Evolutionary conservation across 2,113 vertebrate species (phyloP).

Genomic region (Nothoprocta perdicaria): DNA sequence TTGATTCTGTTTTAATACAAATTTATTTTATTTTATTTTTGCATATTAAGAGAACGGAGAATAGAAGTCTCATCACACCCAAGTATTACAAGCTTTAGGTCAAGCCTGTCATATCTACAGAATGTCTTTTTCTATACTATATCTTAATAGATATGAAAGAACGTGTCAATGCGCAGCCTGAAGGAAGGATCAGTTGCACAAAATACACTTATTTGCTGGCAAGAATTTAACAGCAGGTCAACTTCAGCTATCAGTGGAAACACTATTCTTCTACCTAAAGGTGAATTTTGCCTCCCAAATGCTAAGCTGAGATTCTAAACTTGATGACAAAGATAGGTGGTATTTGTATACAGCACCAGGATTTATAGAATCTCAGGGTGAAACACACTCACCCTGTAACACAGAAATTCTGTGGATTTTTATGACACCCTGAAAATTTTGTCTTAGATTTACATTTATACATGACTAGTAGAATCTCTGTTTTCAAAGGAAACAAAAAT

Average conservation of each 20-base stretch:
- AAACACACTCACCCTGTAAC: neutral
- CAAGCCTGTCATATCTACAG: neutral
- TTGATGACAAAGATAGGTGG: neutral
- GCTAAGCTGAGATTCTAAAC: neutral
- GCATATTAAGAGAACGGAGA: neutral
- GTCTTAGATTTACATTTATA: neutral
- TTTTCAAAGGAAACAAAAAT: neutral
- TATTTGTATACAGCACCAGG: neutral
- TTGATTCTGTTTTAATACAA: neutral
- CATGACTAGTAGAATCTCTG: neutral
- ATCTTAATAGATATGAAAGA: neutral
- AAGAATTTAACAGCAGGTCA: neutral
- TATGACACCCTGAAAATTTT: neutral
- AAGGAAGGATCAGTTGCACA: neutral
- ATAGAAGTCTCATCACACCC: neutral
- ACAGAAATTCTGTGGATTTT: neutral
- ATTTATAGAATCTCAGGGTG: neutral
- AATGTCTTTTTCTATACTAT: neutral
- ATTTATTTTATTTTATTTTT: neutral
- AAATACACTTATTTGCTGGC: neutral
- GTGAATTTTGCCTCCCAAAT: neutral
- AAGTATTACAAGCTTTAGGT: rapidly evolving
- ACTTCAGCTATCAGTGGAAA: neutral
- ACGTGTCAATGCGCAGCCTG: neutral
- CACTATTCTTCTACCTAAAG: neutral